Base-by-base conservation (phyloP, 2,888 invertebrate genomes). In the Smittia sp. region DNA sequence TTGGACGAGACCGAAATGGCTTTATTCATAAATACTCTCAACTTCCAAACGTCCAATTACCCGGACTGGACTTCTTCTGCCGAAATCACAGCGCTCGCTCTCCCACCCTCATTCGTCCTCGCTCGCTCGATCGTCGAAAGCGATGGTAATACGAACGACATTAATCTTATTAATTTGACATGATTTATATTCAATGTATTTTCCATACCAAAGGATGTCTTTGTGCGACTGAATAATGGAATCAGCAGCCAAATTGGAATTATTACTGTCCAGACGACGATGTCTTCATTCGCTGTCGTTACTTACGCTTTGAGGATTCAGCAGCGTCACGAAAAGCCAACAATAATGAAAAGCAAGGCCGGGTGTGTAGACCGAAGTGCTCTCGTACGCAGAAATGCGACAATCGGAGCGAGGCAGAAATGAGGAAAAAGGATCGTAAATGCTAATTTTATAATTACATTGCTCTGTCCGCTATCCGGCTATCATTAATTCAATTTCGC, bases 81-180 rank as follows among this genome's bases (percentile, higher is more conserved):
- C 9, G 2, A 46, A 13, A 46, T 46, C n/a, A 15, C 46, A 46
- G 11, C 46, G n/a, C 13, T 13, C 2, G 39, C 39, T 13, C n/a
- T 6, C 46, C 27, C 11, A 15, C 54, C 15, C 27, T 58, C 73
- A 46, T 25, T 62, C 32, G n/a, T n/a, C 22, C 54, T 62, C 54
- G 18, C 22, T 58, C n/a, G n/a, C n/a, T 32, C 32, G 27, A 24
- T 25, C 1, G 9, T 67, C 41, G 39, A 67, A 67, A 72, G 32
- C 58, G 72, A 62, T 72, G 22, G 24, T 63, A 54, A 62, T 73
- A 73, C 41, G 52, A 73, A 65, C 65, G 38, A 65, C 73, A 73
- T 73, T 73, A 65, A 73, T 73, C 73, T 73, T 73, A 73, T 73
- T 65, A 73, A 65, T 73, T 73, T 73, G 73, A 65, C 73, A 73